Base-by-base conservation (phyloP, 2,797 vertebrate genomes). In the Anguilla anguilla region DNA sequence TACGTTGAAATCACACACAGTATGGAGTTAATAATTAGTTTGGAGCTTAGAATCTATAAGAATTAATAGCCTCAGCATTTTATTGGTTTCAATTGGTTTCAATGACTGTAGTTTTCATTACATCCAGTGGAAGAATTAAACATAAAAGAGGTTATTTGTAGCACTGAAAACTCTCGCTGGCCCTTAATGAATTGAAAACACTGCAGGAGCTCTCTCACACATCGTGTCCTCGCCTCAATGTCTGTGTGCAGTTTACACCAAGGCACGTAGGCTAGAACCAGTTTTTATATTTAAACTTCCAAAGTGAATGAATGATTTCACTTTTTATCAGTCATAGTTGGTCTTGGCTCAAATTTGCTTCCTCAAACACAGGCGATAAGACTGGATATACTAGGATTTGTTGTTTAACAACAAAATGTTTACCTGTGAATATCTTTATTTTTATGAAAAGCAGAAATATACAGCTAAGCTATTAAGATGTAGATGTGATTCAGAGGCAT, bases 61-160 rank as follows among this genome's bases (percentile, higher is more conserved):
- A 81, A 81, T 81, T 81, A 81, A 81, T 81, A 81, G 46, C 46
- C 79, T 51, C 9, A 51, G 79, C 43, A 82, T 82, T 51, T 51
- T 49, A 82, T 51, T 82, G 79, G 79, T 82, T 82, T 82, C 79
- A 82, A 82, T 25, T 81, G 77, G 77, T 49, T 82, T 51, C 43
- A 82, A 82, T 51, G 17, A 82, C 46, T 82, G 79, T 82, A 82
- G 22, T 82, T 82, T 82, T n/a, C 46, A 51, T 82, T 82, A 82
- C 22, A 49, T 82, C 46, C 25, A 82, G 43, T 51, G 79, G 79
- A 82, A 13, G 79, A 49, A 82, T 82, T n/a, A 82, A 51, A n/a
- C 43, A 51, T 82, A 82, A 82, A 51, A 51, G 79, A n/a, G 79
- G 79, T 82, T 46, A 82, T 82, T 82, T 82, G 79, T 51, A n/a